Evolutionary conservation across 2,888 invertebrate genomes (phyloP).

Genomic region (Hydriomena furcata): DNA sequence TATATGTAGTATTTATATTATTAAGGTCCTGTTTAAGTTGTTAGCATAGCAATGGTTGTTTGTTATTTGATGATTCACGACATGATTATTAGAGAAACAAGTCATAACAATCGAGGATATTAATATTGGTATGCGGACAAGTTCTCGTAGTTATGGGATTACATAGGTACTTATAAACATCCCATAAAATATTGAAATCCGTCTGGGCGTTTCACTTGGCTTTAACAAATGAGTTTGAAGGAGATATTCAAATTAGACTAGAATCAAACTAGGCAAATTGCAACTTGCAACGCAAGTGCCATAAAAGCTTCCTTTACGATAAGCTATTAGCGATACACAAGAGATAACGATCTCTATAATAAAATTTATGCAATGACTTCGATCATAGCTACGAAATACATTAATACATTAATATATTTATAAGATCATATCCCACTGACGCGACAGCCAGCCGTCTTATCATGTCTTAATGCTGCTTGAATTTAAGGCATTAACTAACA

Average conservation of each 20-base stretch:
- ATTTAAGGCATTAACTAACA: slow-evolving; percentile 67
- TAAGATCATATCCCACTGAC: slow-evolving; percentile 21
- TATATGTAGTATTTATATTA: neutral
- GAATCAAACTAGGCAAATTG: too few relatives aligned
- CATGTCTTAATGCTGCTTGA: slow-evolving; percentile 45
- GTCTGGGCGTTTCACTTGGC: neutral
- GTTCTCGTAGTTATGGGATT: neutral
- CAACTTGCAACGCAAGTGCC: too few relatives aligned
- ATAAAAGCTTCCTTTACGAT: slow-evolving; percentile 5
- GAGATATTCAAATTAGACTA: neutral
- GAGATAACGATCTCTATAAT: too few relatives aligned
- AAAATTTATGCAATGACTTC: slow-evolving; percentile 12
- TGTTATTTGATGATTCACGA: slow-evolving; percentile 13
- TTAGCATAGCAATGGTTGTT: neutral
- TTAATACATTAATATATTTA: slow-evolving; percentile 17
- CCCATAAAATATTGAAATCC: neutral
- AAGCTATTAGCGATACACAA: slow-evolving; percentile 1
- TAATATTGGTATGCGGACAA: neutral
- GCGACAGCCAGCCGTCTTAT: slow-evolving; percentile 1
- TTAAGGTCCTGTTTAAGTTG: neutral
- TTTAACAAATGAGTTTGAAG: neutral
- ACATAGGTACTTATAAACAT: neutral
- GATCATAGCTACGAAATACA: slow-evolving; percentile 6
- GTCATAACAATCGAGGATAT: neutral
- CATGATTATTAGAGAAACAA: slow-evolving; percentile 1